These are phyloP conservation scores for Ramphastos sulfuratus DNA, from an alignment of 2,113 vertebrate genomes.

Conservation along the genomic window DNA sequence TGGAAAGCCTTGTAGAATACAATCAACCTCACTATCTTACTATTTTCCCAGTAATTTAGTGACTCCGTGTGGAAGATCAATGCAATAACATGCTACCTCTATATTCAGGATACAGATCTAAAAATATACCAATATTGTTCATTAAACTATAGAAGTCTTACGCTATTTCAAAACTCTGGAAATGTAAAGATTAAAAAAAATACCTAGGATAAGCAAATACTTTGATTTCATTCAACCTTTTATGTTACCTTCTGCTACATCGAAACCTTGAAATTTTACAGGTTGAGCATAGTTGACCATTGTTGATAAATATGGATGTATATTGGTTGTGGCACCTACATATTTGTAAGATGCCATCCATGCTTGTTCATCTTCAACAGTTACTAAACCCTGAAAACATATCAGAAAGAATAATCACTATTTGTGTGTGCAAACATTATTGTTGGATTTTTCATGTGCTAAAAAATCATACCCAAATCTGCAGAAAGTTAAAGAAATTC, in stretches of 20 bases:
- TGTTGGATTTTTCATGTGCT: neutral
- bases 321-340: slow-evolving; percentile 97
- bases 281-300: slow-evolving; percentile 99
- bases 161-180: neutral
- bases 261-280: slow-evolving; percentile 98
- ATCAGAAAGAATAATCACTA: slow-evolving; percentile 34
- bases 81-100: slow-evolving; percentile 38
- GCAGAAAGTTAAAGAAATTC: neutral
- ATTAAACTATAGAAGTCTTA: neutral
- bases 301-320: slow-evolving; percentile 95
- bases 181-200: neutral
- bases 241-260: slow-evolving; percentile 91
- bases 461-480: neutral
- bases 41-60: slow-evolving; percentile 43
- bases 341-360: slow-evolving; percentile 98
- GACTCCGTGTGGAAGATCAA: slow-evolving; percentile 71
- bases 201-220: slow-evolving; percentile 55
- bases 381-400: slow-evolving; percentile 81
- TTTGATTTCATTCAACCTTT: slow-evolving; percentile 65
- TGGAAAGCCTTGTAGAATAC: neutral
- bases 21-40: neutral
- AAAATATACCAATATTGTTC: neutral
- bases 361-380: slow-evolving; percentile 92
- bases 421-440: neutral
- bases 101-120: neutral